phyloP scores from a whole-genome alignment of 2,888 invertebrate genomes.

The Mycalesis mineus region DNA sequence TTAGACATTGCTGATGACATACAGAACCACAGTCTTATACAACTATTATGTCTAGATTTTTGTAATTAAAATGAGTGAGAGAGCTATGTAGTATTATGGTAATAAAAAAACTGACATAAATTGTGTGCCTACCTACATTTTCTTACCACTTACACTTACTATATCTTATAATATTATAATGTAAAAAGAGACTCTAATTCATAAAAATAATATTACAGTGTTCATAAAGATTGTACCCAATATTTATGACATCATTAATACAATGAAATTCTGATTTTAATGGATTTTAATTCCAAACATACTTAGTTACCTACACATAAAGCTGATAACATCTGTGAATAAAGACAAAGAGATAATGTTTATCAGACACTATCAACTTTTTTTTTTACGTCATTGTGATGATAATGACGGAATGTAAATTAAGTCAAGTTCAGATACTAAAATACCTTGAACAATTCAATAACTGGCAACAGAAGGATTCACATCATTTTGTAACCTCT shows the following conservation, averaged over 20 bases:
- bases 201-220: no score
- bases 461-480: not conserved
- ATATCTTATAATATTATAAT: no score
- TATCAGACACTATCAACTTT: conserved; percentile 44
- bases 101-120: no score
- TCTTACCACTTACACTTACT: no score
- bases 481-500: no score
- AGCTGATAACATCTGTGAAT: conserved; percentile 37
- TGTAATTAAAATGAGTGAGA: no score
- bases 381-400: conserved; percentile 40
- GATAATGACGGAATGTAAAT: conserved; percentile 48
- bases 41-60: no score
- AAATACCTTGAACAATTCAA: conserved; percentile 21
- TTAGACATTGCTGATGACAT: no score
- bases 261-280: conserved; percentile 5
- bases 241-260: not conserved
- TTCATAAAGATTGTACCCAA: not conserved
- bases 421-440: conserved; percentile 50
- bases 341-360: conserved; percentile 47
- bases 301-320: conserved; percentile 5
- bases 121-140: no score
- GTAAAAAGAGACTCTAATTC: no score
- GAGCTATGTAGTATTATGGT: no score
- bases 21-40: no score
- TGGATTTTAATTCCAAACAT: not conserved